Conservation (phyloP, 1,140 invertebrate species). For the Plectus sambesii region DNA sequence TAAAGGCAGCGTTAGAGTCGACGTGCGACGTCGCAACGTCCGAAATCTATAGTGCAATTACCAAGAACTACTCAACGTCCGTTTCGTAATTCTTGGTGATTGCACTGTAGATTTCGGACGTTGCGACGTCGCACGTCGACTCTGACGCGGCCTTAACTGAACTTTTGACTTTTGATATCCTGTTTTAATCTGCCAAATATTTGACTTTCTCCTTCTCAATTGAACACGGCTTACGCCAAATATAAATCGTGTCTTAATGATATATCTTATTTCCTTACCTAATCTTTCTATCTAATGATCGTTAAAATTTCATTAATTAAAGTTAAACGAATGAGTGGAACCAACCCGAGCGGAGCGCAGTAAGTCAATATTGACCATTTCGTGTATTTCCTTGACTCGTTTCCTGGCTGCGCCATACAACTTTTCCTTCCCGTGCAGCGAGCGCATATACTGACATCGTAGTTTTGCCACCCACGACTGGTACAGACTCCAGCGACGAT, state of each 20-base stretch:
- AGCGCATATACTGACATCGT: constrained; percentile 14
- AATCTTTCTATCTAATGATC: too few species aligned
- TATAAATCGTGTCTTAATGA: too few species aligned
- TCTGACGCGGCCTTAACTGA: too few species aligned
- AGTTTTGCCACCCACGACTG: constrained; percentile 37
- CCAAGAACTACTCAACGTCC: too few species aligned
- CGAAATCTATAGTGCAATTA: too few species aligned
- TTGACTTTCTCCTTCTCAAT: background rate
- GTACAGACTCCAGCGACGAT: constrained; percentile 46
- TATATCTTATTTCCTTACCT: background rate
- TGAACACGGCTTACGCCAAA: background rate
- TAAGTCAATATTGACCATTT: constrained; percentile 39
- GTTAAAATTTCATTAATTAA: too few species aligned
- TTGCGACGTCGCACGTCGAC: too few species aligned
- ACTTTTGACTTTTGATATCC: background rate
- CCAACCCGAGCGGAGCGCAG: constrained; percentile 25
- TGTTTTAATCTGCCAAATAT: background rate
- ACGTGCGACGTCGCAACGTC: too few species aligned
- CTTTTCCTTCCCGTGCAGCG: constrained; percentile 14
- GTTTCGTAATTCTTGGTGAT: too few species aligned
- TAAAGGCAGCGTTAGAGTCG: too few species aligned
- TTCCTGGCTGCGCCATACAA: constrained; percentile 19
- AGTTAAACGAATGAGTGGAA: too few species aligned
- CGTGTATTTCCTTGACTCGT: constrained; percentile 31
- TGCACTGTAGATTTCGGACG: too few species aligned